phyloP scores from a whole-genome alignment of 2,888 invertebrate genomes.

The Antitype chi region DNA sequence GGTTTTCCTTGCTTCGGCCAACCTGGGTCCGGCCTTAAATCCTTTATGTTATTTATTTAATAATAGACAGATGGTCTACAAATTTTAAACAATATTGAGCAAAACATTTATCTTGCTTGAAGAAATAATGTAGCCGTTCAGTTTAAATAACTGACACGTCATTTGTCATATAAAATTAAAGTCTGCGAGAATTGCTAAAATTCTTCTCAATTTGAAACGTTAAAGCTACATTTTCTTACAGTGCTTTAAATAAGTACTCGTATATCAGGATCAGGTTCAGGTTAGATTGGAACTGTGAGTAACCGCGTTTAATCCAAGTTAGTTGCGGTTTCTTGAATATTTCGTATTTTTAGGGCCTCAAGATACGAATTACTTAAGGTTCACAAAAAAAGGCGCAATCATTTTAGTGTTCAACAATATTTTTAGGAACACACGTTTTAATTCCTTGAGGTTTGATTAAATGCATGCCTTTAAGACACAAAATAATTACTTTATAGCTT shows the following conservation, averaged over 20 bases:
- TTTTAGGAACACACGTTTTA: neutral
- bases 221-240: neutral
- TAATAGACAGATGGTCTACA: too few species aligned
- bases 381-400: neutral
- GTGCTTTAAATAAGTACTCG: neutral
- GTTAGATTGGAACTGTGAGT: neutral
- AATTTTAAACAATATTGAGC: constrained; percentile 4
- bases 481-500: neutral
- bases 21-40: too few species aligned
- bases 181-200: neutral
- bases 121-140: neutral
- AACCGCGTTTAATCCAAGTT: neutral
- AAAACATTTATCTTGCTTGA: constrained; percentile 4
- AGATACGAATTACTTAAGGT: neutral
- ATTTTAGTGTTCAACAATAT: neutral
- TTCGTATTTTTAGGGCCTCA: neutral
- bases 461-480: neutral
- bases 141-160: constrained; percentile 32
- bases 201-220: neutral
- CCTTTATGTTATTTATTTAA: too few species aligned
- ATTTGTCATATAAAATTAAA: constrained; percentile 33
- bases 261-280: too few species aligned
- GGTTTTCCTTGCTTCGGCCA: too few species aligned
- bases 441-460: too few species aligned
- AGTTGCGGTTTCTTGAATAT: neutral